A percentile compares a stretch with the other conserved stretches of the same genome.
Conservation (phyloP, 2,797 vertebrate species). For the Lateolabrax maculatus region DNA sequence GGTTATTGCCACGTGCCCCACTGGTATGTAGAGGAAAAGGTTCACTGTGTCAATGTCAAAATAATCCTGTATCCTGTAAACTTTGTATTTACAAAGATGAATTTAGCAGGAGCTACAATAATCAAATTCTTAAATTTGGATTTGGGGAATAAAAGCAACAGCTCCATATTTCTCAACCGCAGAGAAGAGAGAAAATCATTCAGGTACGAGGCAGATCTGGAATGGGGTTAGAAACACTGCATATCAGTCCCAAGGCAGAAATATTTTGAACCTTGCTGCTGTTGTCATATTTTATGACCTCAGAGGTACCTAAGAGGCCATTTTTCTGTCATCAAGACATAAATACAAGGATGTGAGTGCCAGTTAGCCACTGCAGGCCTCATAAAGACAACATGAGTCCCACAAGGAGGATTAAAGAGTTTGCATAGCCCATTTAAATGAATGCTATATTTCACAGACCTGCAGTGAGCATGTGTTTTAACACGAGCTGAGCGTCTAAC, state of each 20-base stretch:
- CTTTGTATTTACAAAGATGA: no score
- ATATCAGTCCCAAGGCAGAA: not conserved
- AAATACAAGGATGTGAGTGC: not conserved
- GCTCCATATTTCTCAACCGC: not conserved
- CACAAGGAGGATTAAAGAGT: not conserved
- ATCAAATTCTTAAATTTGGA: not conserved
- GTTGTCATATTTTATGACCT: conserved; percentile 3
- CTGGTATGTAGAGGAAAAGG: no score
- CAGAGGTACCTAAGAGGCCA: not conserved
- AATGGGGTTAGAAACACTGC: not conserved
- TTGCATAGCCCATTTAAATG: rapidly evolving
- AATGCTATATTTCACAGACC: not conserved
- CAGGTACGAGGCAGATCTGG: not conserved
- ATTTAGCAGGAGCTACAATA: no score
- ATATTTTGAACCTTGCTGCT: not conserved
- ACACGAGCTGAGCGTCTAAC: not conserved
- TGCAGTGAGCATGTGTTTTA: not conserved
- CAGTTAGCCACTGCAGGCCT: not conserved
- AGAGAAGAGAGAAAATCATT: not conserved
- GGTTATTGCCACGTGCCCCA: no score
- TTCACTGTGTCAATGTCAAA: no score
- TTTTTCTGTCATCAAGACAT: conserved; percentile 8
- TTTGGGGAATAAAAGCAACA: not conserved
- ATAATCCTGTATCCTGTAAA: no score
- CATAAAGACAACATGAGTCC: not conserved